A percentile compares a stretch with the other conserved stretches of the same genome.
Conservation (phyloP, 2,797 vertebrate species). For the Eupleurogrammus muticus region DNA sequence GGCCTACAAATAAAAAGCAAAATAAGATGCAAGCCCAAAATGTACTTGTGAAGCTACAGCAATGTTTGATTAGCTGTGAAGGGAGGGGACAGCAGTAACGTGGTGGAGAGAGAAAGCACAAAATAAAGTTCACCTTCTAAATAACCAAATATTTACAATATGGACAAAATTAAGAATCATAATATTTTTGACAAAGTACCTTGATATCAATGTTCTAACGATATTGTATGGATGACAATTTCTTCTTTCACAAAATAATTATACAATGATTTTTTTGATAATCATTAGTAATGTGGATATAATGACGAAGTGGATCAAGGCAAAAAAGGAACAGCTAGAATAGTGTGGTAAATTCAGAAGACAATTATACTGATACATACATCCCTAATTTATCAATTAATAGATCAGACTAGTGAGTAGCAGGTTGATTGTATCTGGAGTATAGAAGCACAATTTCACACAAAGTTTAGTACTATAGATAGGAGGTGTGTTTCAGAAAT, state of each 20-base stretch:
- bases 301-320: too few species aligned
- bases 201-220: too few species aligned
- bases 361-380: too few species aligned
- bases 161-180: too few species aligned
- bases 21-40: slow-evolving; percentile 47
- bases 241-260: too few species aligned
- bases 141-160: slow-evolving; percentile 38
- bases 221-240: too few species aligned
- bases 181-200: too few species aligned
- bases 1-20: slow-evolving; percentile 63
- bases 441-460: not conserved
- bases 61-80: slow-evolving; percentile 65
- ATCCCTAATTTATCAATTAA: slow-evolving; percentile 36
- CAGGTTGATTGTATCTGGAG: slow-evolving; percentile 32
- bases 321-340: too few species aligned
- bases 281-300: too few species aligned
- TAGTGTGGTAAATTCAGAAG: too few species aligned
- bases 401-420: not conserved
- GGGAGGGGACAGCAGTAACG: slow-evolving; percentile 18
- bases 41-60: slow-evolving; percentile 36
- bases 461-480: not conserved
- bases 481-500: slow-evolving; percentile 1
- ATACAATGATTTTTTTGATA: too few species aligned
- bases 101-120: slow-evolving; percentile 11
- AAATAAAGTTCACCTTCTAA: slow-evolving; percentile 23